phyloP scores from a whole-genome alignment of 2,888 invertebrate species.

The Drosophila mimica region DNA sequence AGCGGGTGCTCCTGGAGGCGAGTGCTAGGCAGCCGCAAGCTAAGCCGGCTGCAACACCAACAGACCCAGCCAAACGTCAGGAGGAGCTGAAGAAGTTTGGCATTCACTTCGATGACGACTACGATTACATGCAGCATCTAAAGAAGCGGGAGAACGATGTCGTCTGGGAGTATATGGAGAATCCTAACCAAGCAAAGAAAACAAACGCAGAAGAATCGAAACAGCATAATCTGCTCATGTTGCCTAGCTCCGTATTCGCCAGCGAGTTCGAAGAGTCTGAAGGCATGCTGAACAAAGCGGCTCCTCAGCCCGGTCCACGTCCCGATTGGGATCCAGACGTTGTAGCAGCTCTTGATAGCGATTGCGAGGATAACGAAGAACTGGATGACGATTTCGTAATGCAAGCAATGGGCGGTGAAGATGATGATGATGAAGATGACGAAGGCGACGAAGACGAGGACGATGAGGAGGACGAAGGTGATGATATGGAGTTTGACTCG shows the following conservation, averaged over 20 bases:
- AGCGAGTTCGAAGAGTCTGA: constrained; percentile 94
- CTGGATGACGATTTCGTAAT: constrained; percentile 97
- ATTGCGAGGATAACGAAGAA: constrained; percentile 94
- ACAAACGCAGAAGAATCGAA: constrained; percentile 41
- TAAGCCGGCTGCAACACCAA: constrained; percentile 68
- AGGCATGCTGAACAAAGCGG: constrained; percentile 86
- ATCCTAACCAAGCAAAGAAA: constrained; percentile 82
- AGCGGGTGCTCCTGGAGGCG: constrained; percentile 91
- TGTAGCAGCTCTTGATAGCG: constrained; percentile 96
- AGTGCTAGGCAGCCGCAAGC: constrained; percentile 65
- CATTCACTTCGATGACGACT: constrained; percentile 97
- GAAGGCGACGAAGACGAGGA: constrained; percentile 71
- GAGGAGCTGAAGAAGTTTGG: constrained; percentile 94
- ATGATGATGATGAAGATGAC: constrained; percentile 69
- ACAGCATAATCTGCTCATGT: constrained; percentile 84
- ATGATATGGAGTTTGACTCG: constrained; percentile 73
- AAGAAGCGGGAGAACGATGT: constrained; percentile 82
- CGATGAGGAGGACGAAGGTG: constrained; percentile 64
- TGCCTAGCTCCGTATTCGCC: constrained; percentile 96
- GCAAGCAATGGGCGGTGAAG: constrained; percentile 86
- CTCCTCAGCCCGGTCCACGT: constrained; percentile 86
- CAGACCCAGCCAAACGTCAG: constrained; percentile 86
- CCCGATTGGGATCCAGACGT: constrained; percentile 96
- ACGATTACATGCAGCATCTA: constrained; percentile 97
- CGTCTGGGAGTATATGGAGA: constrained; percentile 85